Evolutionary conservation across 2,888 invertebrate species (phyloP), one percentile per base, ranked within the genome.

Genomic region (Troilus luridus): DNA sequence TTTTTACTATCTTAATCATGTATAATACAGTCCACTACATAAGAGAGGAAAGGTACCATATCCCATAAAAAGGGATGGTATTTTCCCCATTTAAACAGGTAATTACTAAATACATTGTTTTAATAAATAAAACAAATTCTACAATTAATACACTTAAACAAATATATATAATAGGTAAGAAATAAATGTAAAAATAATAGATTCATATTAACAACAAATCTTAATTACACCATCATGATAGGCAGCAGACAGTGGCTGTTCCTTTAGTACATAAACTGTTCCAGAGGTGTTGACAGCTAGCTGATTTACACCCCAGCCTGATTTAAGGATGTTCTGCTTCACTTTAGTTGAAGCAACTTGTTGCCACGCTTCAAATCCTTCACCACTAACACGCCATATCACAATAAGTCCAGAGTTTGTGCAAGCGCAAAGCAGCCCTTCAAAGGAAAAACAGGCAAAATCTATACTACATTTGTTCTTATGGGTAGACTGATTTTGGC

Each of bases 361-460:
- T 93, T 97, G 96, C 98, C 98, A 99, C 92, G 95, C 95, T 93
- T 97, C 97, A 94, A 97, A 97, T 24, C 92, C 92, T 90, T 91
- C 91, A 77, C 95, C 95, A 56, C 88, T 88, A 0, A 93, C 92
- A 10, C 93, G 96, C 99, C 99, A 99, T 92, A 98, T 96, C 93
- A 98, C 97, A 81, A 99, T 95, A 93, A 97, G 96, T 0, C 99
- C 99, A 93, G 97, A 96, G 93, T 98, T 98, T 54, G 98, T 98
- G 41, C 98, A 98, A 92, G 97, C 98, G 93, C 98, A 98, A 88
- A 99, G 94, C 6, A 98, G 97, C 93, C 97, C 96, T 96, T 92
- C 11, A 91, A 92, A 77, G 90, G 88, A 91, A 77, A 89, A 91
- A 81, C 58, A 5, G 54, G 17, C 81, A 41, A 81, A 81, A 41